These are phyloP conservation scores for Glaucopsyche alexis DNA, from an alignment of 2,888 invertebrate genomes.

Conservation along the genomic window DNA sequence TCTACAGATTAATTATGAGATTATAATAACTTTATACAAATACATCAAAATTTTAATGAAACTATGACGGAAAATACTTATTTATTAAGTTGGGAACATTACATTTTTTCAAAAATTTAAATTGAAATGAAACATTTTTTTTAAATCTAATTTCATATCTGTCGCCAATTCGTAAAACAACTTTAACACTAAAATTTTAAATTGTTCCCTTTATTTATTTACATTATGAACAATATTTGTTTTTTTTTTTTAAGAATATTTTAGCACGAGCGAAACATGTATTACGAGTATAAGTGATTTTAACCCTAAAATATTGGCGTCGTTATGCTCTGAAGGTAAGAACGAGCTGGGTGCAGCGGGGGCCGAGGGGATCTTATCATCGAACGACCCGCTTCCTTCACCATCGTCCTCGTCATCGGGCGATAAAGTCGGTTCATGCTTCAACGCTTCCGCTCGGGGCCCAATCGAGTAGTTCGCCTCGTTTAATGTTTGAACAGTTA, in stretches of 20 bases:
- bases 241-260: neutral
- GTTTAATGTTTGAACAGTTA: conserved; percentile 43
- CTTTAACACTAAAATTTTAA: conserved; percentile 45
- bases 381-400: conserved; percentile 66
- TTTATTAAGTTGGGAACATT: neutral
- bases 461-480: conserved; percentile 26
- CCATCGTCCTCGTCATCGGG: conserved; percentile 71
- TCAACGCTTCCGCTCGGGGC: conserved; percentile 62
- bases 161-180: conserved; percentile 22
- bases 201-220: conserved; percentile 25
- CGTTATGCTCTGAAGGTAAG: conserved; percentile 63
- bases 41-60: neutral
- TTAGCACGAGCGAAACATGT: neutral
- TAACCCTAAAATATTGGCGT: conserved; percentile 40
- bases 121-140: neutral
- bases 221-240: conserved; percentile 13
- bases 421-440: conserved; percentile 61
- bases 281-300: conserved; percentile 30
- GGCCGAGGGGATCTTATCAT: conserved; percentile 58
- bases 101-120: neutral
- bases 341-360: conserved; percentile 69
- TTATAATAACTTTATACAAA: conserved; percentile 1
- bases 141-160: neutral
- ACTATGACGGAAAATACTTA: neutral
- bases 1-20: neutral